Evolutionary conservation across 1,140 invertebrate genomes (phyloP).

Genomic region (Lethrus apterus): DNA sequence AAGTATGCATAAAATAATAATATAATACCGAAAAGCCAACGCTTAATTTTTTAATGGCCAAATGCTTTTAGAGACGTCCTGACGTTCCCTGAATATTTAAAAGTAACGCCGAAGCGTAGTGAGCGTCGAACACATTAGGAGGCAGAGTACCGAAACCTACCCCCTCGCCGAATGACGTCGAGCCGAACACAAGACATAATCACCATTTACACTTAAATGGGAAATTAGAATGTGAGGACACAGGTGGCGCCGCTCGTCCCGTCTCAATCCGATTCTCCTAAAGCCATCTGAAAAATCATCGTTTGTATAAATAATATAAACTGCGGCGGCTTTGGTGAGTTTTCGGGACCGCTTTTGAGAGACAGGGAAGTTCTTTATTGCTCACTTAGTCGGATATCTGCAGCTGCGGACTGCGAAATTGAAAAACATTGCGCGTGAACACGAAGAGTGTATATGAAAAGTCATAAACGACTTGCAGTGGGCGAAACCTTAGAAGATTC

Average conservation of each 20-base stretch:
- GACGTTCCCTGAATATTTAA: constrained; percentile 41
- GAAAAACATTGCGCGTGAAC: constrained; percentile 15
- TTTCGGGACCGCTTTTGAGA: constrained; percentile 11
- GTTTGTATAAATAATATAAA: constrained; percentile 14
- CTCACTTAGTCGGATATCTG: constrained; percentile 16
- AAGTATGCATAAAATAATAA: constrained; percentile 42
- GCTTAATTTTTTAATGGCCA: constrained; percentile 44
- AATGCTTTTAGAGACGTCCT: constrained; percentile 42
- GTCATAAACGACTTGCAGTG: constrained; percentile 18
- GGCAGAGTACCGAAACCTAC: neutral
- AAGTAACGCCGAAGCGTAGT: constrained; percentile 27
- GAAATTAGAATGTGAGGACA: constrained; percentile 7
- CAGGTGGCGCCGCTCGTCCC: neutral
- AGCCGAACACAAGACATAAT: constrained; percentile 5
- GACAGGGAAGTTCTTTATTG: constrained; percentile 18
- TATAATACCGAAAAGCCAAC: constrained; percentile 33
- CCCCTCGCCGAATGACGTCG: neutral
- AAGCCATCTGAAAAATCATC: constrained; percentile 12
- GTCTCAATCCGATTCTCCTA: neutral
- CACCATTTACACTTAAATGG: constrained; percentile 10
- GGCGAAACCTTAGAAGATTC: constrained; percentile 16
- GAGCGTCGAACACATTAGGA: constrained; percentile 3
- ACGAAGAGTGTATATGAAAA: constrained; percentile 18
- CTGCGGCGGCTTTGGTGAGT: constrained; percentile 3
- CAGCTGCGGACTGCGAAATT: constrained; percentile 19